Evolutionary conservation across 2,888 invertebrate species (phyloP), one percentile per base, ranked within the genome.

Genomic region (Aporophyla nigra): DNA sequence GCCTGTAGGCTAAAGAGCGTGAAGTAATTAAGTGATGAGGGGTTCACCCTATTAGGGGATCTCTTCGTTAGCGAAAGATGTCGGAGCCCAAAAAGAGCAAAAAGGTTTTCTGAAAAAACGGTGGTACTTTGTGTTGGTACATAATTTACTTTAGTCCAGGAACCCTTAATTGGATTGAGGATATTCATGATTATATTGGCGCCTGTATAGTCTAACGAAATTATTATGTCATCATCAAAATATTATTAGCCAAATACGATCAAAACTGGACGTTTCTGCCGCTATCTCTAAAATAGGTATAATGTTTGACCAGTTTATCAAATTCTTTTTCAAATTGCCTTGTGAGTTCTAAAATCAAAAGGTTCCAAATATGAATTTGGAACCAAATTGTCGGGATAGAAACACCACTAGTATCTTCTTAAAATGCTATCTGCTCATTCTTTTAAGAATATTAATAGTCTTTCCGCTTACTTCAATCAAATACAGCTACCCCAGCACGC

Each of bases 1-100:
- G 10, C 21, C 53, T 43, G 6, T n/a, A 21, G n/a, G 14, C 53
- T 62, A n/a, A 51, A 59, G 51, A 69, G 58, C 54, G 51, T 62
- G 27, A 33, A 73, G 61, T 65, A 83, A 81, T 81, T 78, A 66
- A n/a, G 56, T 54, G 66, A 62, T 49, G 40, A 70, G 79, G 27
- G 63, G 33, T 19, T 58, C 27, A 49, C 27, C 24, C 83, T 72
- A 71, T 73, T 49, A 61, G 19, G 21, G 51, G 65, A 69, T 43
- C 27, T 78, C 66, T 83, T 73, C 69, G 56, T 83, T 72, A 72
- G n/a, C 53, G 21, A 53, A 62, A 81, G 49, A 72, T 19, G 40
- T 49, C 21, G 16, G 61, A 53, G 6, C 54, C 16, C 2, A 27
- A 63, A 66, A n/a, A 14, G 5, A 33, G 51, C 51, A 76, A 76